These are phyloP conservation scores for Peromyscus polionotus DNA, from an alignment of 2,113 vertebrate species.

Conservation along the genomic window DNA sequence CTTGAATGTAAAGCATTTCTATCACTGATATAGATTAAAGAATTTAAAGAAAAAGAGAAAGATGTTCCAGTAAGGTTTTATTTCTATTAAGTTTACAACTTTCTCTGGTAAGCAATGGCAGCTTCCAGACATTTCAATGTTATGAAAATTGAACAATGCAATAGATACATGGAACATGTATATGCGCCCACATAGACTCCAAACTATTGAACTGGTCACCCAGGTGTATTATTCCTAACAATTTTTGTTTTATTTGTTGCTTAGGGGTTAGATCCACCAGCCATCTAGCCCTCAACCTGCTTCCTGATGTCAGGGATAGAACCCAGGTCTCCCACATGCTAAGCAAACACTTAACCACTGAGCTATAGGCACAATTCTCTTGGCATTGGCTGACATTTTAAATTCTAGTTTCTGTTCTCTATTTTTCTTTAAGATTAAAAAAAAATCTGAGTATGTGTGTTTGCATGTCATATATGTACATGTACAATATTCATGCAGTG, in stretches of 20 bases:
- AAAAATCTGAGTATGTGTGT: background rate
- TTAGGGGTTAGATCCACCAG: background rate
- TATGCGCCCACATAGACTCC: accelerated
- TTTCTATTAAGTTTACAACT: constrained; percentile 32
- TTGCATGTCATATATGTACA: background rate
- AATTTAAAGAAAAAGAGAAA: background rate
- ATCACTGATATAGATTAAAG: background rate
- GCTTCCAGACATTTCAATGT: background rate
- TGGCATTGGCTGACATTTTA: background rate
- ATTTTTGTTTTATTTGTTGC: background rate
- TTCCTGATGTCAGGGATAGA: background rate
- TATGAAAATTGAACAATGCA: background rate
- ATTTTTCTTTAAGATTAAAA: background rate
- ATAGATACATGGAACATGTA: background rate
- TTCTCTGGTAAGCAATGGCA: background rate
- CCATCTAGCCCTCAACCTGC: background rate
- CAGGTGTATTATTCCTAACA: background rate
- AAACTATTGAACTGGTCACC: background rate
- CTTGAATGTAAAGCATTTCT: background rate
- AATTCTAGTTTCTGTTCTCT: background rate
- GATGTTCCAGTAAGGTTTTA: background rate
- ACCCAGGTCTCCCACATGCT: background rate
- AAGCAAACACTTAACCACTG: background rate
- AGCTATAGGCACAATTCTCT: background rate
- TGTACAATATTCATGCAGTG: background rate